Evolutionary conservation across 2,797 vertebrate species (phyloP).

Genomic region (Hozukius guyotensis): DNA sequence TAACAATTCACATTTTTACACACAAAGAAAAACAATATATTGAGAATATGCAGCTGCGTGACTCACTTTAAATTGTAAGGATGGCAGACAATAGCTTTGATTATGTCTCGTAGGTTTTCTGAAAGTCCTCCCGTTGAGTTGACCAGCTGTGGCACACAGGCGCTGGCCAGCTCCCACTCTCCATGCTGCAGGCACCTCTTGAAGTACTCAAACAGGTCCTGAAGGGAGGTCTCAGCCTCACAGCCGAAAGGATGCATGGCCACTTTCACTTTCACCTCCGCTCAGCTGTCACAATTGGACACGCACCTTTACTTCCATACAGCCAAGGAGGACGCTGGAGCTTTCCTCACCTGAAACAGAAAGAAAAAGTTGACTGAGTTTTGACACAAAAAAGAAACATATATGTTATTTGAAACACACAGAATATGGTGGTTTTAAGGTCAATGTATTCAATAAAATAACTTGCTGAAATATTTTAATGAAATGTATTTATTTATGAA

Average conservation of each 20-base stretch:
- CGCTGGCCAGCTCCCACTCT: conserved; percentile 91
- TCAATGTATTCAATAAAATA: background rate
- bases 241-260: conserved; percentile 87
- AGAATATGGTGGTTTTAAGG: background rate
- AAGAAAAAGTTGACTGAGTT: background rate
- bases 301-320: background rate
- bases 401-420: no score
- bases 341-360: conserved; percentile 49
- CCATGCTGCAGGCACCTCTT: conserved; percentile 86
- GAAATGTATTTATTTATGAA: background rate
- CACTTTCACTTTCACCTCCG: conserved; percentile 3
- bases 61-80: conserved; percentile 86
- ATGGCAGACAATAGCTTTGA: conserved; percentile 86
- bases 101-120: conserved; percentile 80
- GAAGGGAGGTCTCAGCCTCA: conserved; percentile 87
- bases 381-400: no score
- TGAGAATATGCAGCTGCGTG: background rate
- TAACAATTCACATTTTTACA: background rate
- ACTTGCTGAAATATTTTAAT: background rate
- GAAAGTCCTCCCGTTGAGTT: conserved; percentile 73
- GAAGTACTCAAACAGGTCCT: conserved; percentile 89
- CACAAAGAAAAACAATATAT: background rate
- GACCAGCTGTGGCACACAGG: conserved; percentile 89
- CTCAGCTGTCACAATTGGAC: conserved; percentile 31
- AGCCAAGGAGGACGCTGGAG: background rate